Conservation (phyloP, 1,140 invertebrate species). For the Caenorhabditis tropicalis region DNA sequence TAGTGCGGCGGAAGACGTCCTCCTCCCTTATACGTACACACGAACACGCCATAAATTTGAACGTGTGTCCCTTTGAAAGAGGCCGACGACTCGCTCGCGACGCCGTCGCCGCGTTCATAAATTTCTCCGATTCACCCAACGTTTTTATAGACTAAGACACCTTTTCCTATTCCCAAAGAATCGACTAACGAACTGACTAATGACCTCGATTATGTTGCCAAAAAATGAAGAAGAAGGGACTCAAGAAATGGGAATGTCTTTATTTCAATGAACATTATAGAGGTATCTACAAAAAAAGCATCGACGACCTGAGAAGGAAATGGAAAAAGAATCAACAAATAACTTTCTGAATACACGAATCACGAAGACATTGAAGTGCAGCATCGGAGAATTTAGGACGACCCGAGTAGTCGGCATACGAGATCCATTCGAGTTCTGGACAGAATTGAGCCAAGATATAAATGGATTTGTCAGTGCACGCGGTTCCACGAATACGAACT, state of each 20-base stretch:
- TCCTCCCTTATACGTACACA: not conserved
- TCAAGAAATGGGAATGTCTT: not conserved
- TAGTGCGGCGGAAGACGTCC: too few species aligned
- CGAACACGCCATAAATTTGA: slow-evolving; percentile 33
- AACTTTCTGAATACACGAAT: slow-evolving; percentile 69
- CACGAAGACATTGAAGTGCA: slow-evolving; percentile 65
- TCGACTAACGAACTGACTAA: not conserved
- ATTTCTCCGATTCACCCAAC: not conserved
- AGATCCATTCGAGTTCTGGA: slow-evolving; percentile 69
- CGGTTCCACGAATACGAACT: slow-evolving; percentile 67
- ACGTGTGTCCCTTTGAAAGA: slow-evolving; percentile 29
- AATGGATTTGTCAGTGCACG: slow-evolving; percentile 68
- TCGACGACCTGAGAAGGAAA: not conserved
- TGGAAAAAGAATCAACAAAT: slow-evolving; percentile 62
- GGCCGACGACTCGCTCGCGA: not conserved
- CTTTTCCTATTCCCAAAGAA: not conserved
- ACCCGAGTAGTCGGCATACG: slow-evolving; percentile 67
- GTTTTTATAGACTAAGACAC: slow-evolving; percentile 22
- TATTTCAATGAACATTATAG: too few species aligned
- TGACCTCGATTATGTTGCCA: not conserved
- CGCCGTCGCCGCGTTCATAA: slow-evolving; percentile 1
- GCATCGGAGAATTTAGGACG: slow-evolving; percentile 68
- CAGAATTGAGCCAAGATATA: slow-evolving; percentile 70
- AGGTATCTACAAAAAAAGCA: not conserved
- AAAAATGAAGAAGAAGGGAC: not conserved